These are phyloP conservation scores for Taeniopygia guttata DNA, from an alignment of 2,797 vertebrate species.

Conservation along the genomic window DNA sequence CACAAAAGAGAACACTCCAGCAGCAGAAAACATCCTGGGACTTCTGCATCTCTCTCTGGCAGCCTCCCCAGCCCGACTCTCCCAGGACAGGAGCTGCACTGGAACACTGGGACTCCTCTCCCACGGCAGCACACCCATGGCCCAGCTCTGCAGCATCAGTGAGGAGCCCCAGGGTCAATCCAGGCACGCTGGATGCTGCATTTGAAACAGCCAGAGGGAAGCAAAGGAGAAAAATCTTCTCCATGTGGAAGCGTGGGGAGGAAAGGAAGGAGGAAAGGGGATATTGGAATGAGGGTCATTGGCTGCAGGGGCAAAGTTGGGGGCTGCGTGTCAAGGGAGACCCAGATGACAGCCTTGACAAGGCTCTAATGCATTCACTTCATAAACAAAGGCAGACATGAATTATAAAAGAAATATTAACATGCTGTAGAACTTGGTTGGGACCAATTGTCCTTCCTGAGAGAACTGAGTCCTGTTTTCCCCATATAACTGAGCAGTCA, in stretches of 20 bases:
- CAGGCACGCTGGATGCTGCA: background rate
- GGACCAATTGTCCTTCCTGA: background rate
- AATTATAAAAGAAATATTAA: background rate
- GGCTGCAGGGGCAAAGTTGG: background rate
- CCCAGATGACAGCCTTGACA: background rate
- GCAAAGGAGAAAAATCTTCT: background rate
- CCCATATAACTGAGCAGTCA: background rate
- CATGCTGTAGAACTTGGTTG: background rate
- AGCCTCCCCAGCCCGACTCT: fast-evolving
- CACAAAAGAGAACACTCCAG: background rate
- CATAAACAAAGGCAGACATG: background rate
- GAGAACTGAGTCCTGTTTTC: background rate
- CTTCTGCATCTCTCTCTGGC: background rate
- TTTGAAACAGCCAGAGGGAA: background rate
- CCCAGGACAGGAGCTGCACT: background rate
- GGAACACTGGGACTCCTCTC: background rate
- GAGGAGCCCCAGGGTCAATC: background rate
- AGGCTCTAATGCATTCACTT: background rate
- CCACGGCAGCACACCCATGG: fast-evolving
- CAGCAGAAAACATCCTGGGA: background rate
- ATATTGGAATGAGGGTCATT: background rate
- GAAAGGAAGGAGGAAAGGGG: background rate
- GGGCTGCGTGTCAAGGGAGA: background rate
- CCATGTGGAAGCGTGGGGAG: background rate
- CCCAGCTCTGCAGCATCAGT: background rate